phyloP scores from a whole-genome alignment of 2,113 vertebrate species.

The Sitta europaea region DNA sequence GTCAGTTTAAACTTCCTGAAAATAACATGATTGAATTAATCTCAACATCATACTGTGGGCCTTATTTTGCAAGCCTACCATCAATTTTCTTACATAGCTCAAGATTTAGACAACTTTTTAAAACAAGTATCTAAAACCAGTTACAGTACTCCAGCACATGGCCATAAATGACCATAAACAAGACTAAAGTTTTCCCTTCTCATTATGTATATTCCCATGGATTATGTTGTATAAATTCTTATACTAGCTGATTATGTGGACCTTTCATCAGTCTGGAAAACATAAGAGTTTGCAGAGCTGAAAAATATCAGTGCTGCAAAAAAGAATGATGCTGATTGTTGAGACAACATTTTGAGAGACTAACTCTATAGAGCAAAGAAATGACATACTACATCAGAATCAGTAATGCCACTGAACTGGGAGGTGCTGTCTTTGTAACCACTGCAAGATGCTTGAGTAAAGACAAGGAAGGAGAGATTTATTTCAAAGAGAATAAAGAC shows the following conservation, averaged over 20 bases:
- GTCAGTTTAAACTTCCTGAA: neutral
- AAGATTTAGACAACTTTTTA: neutral
- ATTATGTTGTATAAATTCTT: neutral
- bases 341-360: neutral
- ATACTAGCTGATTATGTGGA: neutral
- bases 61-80: neutral
- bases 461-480: neutral
- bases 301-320: neutral
- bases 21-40: neutral
- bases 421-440: neutral
- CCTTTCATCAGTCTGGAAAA: neutral
- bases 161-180: slow-evolving; percentile 7
- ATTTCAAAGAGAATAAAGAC: neutral
- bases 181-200: neutral
- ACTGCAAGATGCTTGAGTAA: neutral
- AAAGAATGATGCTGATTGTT: neutral
- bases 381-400: neutral
- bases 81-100: neutral
- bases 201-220: neutral
- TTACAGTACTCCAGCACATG: neutral
- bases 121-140: neutral
- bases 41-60: neutral
- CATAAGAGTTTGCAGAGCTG: neutral
- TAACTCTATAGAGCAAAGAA: neutral
- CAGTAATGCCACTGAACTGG: neutral